Percentiles rank a stretch among this genome's conserved stretches.
Evolutionary conservation across 2,113 vertebrate species (phyloP).

Genomic region (Pseudolaguvia tuberculata): DNA sequence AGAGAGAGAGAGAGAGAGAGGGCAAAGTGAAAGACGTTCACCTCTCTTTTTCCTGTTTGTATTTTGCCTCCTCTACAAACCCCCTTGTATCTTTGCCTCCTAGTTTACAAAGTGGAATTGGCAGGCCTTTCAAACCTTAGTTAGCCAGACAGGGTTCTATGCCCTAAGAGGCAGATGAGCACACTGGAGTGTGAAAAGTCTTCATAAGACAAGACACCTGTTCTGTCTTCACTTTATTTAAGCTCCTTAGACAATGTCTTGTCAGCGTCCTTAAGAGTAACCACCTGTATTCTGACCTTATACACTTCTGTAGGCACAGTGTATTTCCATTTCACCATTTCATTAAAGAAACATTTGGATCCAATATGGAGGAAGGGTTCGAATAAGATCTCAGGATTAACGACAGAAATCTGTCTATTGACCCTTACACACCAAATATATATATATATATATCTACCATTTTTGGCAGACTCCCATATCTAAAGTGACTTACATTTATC

Average conservation of each 20-base stretch:
- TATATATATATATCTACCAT: background rate
- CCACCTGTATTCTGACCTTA: conserved; percentile 43
- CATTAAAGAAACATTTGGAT: background rate
- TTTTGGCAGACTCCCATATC: background rate
- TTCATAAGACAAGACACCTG: conserved; percentile 72
- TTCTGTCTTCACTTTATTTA: conserved; percentile 56
- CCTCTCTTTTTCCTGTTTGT: conserved; percentile 62
- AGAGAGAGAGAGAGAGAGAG: conserved; percentile 34
- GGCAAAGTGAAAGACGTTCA: conserved; percentile 62
- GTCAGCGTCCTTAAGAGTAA: conserved; percentile 29
- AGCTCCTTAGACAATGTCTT: conserved; percentile 39
- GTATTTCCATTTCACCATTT: background rate
- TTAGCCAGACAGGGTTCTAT: conserved; percentile 66
- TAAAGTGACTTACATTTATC: too few relatives aligned
- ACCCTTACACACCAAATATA: background rate
- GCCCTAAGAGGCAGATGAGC: conserved; percentile 60
- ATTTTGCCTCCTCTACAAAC: conserved; percentile 53
- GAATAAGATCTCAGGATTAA: background rate
- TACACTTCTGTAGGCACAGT: background rate
- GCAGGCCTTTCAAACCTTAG: conserved; percentile 70
- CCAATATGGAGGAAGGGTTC: background rate
- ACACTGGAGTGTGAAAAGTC: conserved; percentile 62
- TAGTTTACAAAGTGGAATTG: conserved; percentile 67
- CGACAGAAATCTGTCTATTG: background rate
- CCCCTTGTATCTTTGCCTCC: conserved; percentile 63